phyloP scores from a whole-genome alignment of 1,140 invertebrate genomes.

The Steinernema feltiae region DNA sequence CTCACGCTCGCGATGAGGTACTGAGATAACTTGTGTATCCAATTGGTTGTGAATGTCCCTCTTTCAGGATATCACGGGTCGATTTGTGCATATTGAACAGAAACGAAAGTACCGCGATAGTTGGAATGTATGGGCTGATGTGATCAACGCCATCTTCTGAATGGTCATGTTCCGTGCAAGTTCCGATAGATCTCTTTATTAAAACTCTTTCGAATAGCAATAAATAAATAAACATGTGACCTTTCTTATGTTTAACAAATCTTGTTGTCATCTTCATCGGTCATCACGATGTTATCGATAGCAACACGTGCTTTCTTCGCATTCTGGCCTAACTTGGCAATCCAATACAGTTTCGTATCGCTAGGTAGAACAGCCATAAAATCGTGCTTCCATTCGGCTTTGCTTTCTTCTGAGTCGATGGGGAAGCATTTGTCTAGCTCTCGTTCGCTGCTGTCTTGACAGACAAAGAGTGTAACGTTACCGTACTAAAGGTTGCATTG shows the following conservation, averaged over 20 bases:
- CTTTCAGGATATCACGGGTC: constrained; percentile 34
- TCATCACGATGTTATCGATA: not conserved
- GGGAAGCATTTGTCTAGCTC: constrained; percentile 43
- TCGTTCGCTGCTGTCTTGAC: constrained; percentile 46
- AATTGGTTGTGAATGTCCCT: not conserved
- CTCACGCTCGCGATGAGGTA: not conserved
- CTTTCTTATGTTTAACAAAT: not conserved
- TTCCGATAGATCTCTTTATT: constrained; percentile 14
- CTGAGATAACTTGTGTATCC: constrained; percentile 11
- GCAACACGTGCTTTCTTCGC: not conserved
- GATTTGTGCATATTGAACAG: constrained; percentile 40
- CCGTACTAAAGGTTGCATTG: constrained; percentile 23
- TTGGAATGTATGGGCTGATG: constrained; percentile 29
- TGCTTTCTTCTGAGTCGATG: constrained; percentile 22
- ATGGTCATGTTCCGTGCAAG: not conserved
- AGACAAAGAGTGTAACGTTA: constrained; percentile 49
- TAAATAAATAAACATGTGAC: not conserved
- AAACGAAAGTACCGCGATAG: constrained; percentile 26
- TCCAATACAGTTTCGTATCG: constrained; percentile 45
- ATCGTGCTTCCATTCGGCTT: constrained; percentile 40
- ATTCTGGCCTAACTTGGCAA: not conserved
- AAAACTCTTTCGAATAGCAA: not conserved
- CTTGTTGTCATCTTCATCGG: constrained; percentile 6
- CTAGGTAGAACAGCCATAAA: constrained; percentile 49
- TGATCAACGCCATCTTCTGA: constrained; percentile 24